Base-by-base conservation (phyloP, 2,113 vertebrate species). In the Hystrix cristata region DNA sequence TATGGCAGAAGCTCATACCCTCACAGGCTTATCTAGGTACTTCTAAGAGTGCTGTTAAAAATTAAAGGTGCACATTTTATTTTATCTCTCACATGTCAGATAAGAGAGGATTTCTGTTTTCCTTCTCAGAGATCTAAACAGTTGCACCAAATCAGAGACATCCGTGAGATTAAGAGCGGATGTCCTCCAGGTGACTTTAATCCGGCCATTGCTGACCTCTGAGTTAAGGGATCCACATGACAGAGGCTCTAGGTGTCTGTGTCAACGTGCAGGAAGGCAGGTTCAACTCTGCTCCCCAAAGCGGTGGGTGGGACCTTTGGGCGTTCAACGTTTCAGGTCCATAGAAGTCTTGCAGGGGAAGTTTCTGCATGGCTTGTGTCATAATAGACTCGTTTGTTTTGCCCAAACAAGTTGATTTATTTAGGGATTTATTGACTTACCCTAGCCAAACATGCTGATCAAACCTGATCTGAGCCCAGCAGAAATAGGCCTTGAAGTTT, bases 341-440 rank as follows among this genome's bases (percentile, higher is more conserved):
- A 4, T 0, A 34, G 92, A 51, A 55, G 94, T 91, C 91, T 87
- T 86, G 59, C 23, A 19, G 21, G 59, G 55, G 96, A 89, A 91
- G 87, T 94, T 97, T 92, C 95, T 92, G 60, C 78, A 90, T 93
- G 90, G 64, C 85, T 95, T 55, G 3, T 94, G 87, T 74, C 81
- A 86, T 67, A 81, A 59, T 7, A 16, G 67, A 91, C 89, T 74
- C 31, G 46, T 83, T 88, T 89, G 79, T 95, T 95, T 96, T 83
- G 91, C 95, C 95, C 95, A 94, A 95, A 95, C 94, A 95, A 48
- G 95, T 89, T 91, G 82, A 86, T 94, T 96, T 96, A 91, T 92
- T 96, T 95, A 91, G 92, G 86, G 89, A 88, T 91, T 81, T 93
- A 78, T 79, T 83, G 53, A 92, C 89, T 94, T 82, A 79, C 31